Conservation (phyloP, 2,888 invertebrate species). For the Strigamia transsilvanica region DNA sequence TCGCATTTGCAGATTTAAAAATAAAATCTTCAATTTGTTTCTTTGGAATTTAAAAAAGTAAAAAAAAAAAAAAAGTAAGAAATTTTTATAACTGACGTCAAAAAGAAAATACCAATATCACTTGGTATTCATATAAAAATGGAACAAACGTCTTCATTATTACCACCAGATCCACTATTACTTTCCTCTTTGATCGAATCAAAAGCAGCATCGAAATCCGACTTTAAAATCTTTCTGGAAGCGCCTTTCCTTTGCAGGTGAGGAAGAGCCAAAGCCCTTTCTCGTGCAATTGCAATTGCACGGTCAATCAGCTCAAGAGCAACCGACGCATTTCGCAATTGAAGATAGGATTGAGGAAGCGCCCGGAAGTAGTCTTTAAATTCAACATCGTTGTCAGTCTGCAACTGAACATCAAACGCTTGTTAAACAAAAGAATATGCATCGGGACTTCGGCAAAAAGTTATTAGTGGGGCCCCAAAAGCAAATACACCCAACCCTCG, state of each 20-base stretch:
- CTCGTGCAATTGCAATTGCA: not conserved
- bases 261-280: not conserved
- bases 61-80: too few relatives aligned
- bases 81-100: conserved; percentile 10
- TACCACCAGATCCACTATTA: not conserved
- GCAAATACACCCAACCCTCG: too few relatives aligned
- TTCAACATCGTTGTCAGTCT: not conserved
- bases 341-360: not conserved
- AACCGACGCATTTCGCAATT: conserved; percentile 10
- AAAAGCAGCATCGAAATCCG: conserved; percentile 44
- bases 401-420: not conserved
- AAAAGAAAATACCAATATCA: not conserved
- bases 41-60: too few relatives aligned
- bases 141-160: not conserved
- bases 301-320: not conserved
- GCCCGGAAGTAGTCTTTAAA: conserved; percentile 10
- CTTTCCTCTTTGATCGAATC: conserved; percentile 18
- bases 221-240: not conserved
- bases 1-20: too few relatives aligned
- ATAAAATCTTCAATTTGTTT: too few relatives aligned
- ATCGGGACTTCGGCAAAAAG: too few relatives aligned
- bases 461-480: too few relatives aligned
- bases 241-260: not conserved
- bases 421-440: too few relatives aligned
- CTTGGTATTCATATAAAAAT: too few relatives aligned